A percentile compares a stretch with the other conserved stretches of the same genome.
phyloP scores from a whole-genome alignment of 1,140 invertebrate species.

The Hylaeus anthracinus region DNA sequence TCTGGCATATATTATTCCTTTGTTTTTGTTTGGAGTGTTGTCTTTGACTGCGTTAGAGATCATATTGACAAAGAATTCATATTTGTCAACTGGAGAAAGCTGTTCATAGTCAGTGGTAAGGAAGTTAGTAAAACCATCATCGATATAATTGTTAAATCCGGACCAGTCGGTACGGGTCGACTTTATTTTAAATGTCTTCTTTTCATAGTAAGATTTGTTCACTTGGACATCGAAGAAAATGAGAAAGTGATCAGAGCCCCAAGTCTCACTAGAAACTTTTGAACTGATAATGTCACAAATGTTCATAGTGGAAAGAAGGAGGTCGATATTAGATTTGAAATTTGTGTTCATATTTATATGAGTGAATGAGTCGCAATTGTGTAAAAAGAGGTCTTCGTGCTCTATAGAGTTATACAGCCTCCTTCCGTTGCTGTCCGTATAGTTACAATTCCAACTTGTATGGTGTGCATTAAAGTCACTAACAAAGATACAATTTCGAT shows the following conservation, averaged over 20 bases:
- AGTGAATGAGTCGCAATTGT: neutral
- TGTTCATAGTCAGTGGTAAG: no score
- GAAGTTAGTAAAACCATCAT: no score
- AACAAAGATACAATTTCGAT: neutral
- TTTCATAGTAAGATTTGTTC: neutral
- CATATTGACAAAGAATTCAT: neutral
- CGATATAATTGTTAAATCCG: no score
- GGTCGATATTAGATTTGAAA: conserved; percentile 15
- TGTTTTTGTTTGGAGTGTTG: neutral
- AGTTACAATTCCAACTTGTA: conserved; percentile 27
- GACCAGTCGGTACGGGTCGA: no score
- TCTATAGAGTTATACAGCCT: neutral
- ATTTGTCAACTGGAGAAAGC: neutral
- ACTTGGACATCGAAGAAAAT: neutral
- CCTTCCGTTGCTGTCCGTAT: no score
- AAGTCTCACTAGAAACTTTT: neutral
- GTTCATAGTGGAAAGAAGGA: neutral
- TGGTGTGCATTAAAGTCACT: conserved; percentile 40
- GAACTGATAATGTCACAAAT: neutral
- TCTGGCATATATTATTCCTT: neutral
- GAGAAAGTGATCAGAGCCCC: neutral
- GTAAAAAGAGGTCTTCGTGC: neutral
- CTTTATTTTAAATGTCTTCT: no score
- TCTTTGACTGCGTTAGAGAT: neutral
- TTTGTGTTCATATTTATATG: conserved; percentile 10